Conservation (phyloP, 2,888 invertebrate species). For the Amphipoea oculea region DNA sequence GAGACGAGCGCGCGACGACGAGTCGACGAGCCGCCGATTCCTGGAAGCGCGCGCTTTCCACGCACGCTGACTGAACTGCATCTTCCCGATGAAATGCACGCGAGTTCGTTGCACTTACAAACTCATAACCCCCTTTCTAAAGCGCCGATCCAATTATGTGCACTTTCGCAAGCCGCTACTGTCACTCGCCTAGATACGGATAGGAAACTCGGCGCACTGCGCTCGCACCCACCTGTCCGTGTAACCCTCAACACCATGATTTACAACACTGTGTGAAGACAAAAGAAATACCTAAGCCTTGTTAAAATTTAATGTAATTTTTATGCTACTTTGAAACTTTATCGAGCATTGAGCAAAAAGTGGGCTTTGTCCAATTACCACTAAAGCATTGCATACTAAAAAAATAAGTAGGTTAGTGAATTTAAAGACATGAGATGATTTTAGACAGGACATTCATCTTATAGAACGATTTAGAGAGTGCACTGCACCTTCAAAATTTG, state of each 20-base stretch:
- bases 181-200: slow-evolving; percentile 90
- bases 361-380: slow-evolving; percentile 46
- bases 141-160: slow-evolving; percentile 91
- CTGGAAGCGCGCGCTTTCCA: slow-evolving; percentile 88
- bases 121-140: slow-evolving; percentile 91
- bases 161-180: slow-evolving; percentile 91
- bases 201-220: slow-evolving; percentile 87
- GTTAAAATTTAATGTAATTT: slow-evolving; percentile 53
- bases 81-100: slow-evolving; percentile 89
- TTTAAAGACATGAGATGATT: slow-evolving; percentile 9
- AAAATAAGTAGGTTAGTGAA: slow-evolving; percentile 18
- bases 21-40: slow-evolving; percentile 78
- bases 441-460: not conserved
- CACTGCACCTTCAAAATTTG: not conserved
- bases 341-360: slow-evolving; percentile 57
- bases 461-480: not conserved
- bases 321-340: slow-evolving; percentile 52
- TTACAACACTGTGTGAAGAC: slow-evolving; percentile 45
- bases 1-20: slow-evolving; percentile 68
- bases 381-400: slow-evolving; percentile 2
- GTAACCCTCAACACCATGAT: slow-evolving; percentile 71
- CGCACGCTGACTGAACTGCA: slow-evolving; percentile 80
- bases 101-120: slow-evolving; percentile 90
- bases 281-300: slow-evolving; percentile 44
- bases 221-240: slow-evolving; percentile 83